Percentiles rank a stretch among this genome's conserved stretches.
These are phyloP conservation scores for Galerucella pusilla DNA, from an alignment of 2,888 invertebrate species.

Conservation along the genomic window DNA sequence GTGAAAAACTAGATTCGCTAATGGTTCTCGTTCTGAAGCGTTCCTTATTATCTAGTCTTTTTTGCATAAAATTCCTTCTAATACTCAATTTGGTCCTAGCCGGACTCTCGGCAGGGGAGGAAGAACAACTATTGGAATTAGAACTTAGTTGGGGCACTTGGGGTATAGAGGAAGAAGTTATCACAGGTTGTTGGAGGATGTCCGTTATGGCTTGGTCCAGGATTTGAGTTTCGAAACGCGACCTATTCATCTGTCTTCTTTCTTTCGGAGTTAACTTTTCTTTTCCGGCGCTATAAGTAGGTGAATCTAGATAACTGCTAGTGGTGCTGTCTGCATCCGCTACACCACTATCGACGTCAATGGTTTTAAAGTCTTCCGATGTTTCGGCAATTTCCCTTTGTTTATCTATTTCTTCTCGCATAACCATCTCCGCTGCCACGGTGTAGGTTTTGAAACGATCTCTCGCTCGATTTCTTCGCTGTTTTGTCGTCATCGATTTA, in stretches of 20 bases:
- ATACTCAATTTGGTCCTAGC: conserved; percentile 56
- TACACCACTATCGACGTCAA: conserved; percentile 34
- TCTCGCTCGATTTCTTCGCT: conserved; percentile 78
- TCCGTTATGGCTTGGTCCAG: conserved; percentile 58
- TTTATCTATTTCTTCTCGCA: conserved; percentile 62
- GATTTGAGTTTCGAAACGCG: conserved; percentile 77
- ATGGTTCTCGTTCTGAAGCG: conserved; percentile 80
- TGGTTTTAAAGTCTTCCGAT: conserved; percentile 3
- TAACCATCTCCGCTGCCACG: conserved; percentile 73
- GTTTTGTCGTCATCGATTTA: conserved; percentile 77
- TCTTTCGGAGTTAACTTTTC: conserved; percentile 73
- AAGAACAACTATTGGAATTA: conserved; percentile 38
- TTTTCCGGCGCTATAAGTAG: conserved; percentile 43
- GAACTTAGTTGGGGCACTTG: conserved; percentile 40
- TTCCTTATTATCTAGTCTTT: conserved; percentile 75
- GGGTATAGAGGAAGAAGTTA: conserved; percentile 33
- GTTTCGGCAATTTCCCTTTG: conserved; percentile 37
- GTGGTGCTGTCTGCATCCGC: conserved; percentile 36
- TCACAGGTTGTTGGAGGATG: conserved; percentile 55
- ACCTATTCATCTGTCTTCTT: conserved; percentile 71
- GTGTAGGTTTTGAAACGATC: conserved; percentile 84
- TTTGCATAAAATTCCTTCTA: conserved; percentile 65
- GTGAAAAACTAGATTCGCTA: conserved; percentile 67
- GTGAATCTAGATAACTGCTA: conserved; percentile 41
- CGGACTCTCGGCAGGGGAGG: conserved; percentile 49